Evolutionary conservation across 2,888 invertebrate species (phyloP), one percentile per base, ranked within the genome.

Genomic region (Epistrophe grossulariae): DNA sequence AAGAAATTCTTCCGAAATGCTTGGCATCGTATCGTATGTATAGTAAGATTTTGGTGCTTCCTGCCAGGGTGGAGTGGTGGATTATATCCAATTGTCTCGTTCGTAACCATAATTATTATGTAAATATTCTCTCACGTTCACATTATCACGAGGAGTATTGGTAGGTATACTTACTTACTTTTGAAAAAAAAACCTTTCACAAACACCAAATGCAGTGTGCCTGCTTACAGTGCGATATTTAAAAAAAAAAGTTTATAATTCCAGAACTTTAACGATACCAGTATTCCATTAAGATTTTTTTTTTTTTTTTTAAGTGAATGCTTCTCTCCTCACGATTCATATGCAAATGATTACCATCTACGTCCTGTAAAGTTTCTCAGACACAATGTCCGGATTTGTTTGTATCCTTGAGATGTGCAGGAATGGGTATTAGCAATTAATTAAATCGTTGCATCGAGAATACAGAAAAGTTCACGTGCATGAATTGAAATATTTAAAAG

Each of bases 341-440:
- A 79, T 79, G 74, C 84, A 79, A 83, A 83, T 74, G 68, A 70
- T 74, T 79, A 74, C 68, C 45, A 43, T 55, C 40, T 28, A 1
- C 55, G 9, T 28, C n/a, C 28, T 55, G 7, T 28, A 38, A 40
- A 48, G 24, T 40, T 55, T 38, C 10, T 15, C 35, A 40, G 55
- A 13, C 38, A 52, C 19, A 19, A 10, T 52, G n/a, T 31, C 24
- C 24, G 48, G 62, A 76, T 76, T 35, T 19, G 43, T 24, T 72
- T 68, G 50, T 68, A 35, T 50, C 60, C 60, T 40, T 31, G n/a
- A 43, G 45, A 62, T 59, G 24, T 68, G 60, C 48, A 24, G 73
- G 38, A 76, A 71, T 71, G 64, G 35, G 71, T 80, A 76, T 80
- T 60, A 72, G 76, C 64, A 84, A 84, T 80, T 84, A 84, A 80